These are phyloP conservation scores for Glareola pratincola DNA, from an alignment of 2,113 vertebrate species.

Conservation along the genomic window DNA sequence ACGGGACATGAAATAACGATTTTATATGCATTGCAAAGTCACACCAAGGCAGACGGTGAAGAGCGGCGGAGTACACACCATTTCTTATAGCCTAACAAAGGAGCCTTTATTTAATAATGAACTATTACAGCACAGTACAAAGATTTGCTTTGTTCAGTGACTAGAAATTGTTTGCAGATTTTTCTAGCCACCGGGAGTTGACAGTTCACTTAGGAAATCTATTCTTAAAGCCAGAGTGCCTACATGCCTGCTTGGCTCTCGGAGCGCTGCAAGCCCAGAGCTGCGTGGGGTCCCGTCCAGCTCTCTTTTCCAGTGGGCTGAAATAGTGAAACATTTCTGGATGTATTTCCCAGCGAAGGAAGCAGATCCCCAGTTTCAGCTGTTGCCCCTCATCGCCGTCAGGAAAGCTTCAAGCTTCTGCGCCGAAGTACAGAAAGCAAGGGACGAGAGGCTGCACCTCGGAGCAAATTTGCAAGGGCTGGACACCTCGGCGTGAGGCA, in stretches of 20 bases:
- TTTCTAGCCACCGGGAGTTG: constrained; percentile 42
- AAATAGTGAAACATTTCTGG: not conserved
- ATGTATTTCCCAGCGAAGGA: not conserved
- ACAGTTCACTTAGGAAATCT: constrained; percentile 50
- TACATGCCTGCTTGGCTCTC: not conserved
- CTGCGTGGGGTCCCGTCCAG: not conserved
- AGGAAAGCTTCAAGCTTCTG: not conserved
- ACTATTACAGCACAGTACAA: constrained; percentile 41
- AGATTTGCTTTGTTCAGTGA: constrained; percentile 54
- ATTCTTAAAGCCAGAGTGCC: constrained; percentile 9
- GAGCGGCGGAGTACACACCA: not conserved
- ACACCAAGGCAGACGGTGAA: not conserved
- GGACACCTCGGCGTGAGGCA: rapidly evolving
- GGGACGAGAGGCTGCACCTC: not conserved
- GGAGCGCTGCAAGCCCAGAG: not conserved
- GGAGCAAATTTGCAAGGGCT: not conserved
- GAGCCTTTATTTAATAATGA: constrained; percentile 38
- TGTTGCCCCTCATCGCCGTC: not conserved
- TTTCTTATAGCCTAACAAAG: constrained; percentile 37
- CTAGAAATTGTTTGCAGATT: constrained; percentile 67
- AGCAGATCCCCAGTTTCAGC: not conserved
- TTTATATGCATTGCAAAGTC: not conserved
- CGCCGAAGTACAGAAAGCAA: not conserved
- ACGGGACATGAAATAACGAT: not conserved
- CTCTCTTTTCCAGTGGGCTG: not conserved